phyloP scores from a whole-genome alignment of 2,888 invertebrate genomes.

The Ptychoptera contaminata region DNA sequence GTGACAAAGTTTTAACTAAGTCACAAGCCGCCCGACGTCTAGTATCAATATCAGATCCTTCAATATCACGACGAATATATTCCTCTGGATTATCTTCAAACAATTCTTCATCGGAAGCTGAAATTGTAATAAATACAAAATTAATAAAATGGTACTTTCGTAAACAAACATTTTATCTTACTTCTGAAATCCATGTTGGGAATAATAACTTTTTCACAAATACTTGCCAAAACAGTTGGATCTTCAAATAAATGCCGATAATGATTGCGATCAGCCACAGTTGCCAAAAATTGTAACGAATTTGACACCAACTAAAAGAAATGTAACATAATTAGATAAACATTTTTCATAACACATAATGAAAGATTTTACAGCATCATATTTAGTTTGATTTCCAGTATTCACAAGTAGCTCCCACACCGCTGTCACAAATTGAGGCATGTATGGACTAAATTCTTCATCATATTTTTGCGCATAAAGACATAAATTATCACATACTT shows the following conservation, averaged over 20 bases:
- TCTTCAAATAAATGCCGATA: constrained; percentile 84
- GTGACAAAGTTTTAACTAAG: constrained; percentile 79
- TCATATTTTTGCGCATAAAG: constrained; percentile 96
- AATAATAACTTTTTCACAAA: constrained; percentile 96
- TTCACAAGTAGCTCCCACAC: constrained; percentile 83
- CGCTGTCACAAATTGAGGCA: constrained; percentile 84
- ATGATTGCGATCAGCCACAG: constrained; percentile 80
- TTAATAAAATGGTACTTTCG: no score
- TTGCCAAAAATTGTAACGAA: constrained; percentile 86
- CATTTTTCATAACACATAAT: constrained; percentile 12
- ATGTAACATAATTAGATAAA: constrained; percentile 5
- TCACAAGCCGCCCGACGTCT: constrained; percentile 92
- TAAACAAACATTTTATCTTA: constrained; percentile 23
- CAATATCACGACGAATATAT: constrained; percentile 89
- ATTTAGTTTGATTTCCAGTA: constrained; percentile 74
- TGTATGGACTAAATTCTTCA: constrained; percentile 84
- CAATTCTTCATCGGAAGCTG: constrained; percentile 83
- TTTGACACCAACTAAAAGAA: constrained; percentile 76
- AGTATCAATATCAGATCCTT: constrained; percentile 96
- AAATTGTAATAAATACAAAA: constrained; percentile 10
- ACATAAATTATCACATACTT: constrained; percentile 89
- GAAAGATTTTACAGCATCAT: constrained; percentile 53
- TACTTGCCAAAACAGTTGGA: constrained; percentile 68
- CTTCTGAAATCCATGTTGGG: constrained; percentile 95
- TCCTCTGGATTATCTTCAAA: constrained; percentile 99